Conservation (phyloP, 2,797 vertebrate genomes). For the Denticeps clupeoides region DNA sequence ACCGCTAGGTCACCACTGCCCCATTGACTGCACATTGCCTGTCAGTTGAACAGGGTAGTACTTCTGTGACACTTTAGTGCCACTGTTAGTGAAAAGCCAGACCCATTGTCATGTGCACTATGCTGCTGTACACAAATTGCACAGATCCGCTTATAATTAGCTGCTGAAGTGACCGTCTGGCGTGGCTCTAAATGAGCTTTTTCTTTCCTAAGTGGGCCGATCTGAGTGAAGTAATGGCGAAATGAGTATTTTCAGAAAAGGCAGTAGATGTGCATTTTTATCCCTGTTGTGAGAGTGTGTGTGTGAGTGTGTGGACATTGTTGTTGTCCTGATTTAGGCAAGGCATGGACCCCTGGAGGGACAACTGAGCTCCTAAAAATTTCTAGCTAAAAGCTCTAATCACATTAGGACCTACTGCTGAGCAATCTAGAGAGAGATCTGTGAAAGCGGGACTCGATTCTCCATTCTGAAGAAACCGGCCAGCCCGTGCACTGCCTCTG, state of each 20-base stretch:
- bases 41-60: too few relatives aligned
- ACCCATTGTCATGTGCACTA: slow-evolving; percentile 31
- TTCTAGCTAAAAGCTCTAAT: slow-evolving; percentile 52
- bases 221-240: too few relatives aligned
- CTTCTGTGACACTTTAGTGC: slow-evolving; percentile 42
- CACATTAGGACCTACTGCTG: slow-evolving; percentile 45
- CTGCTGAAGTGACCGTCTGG: slow-evolving; percentile 16
- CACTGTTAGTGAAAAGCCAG: slow-evolving; percentile 37
- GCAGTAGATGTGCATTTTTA: too few relatives aligned
- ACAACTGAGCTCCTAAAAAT: slow-evolving; percentile 42
- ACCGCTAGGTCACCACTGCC: too few relatives aligned
- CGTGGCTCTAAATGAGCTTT: slow-evolving; percentile 32
- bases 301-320: slow-evolving; percentile 11
- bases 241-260: too few relatives aligned
- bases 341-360: too few relatives aligned
- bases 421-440: slow-evolving; percentile 36
- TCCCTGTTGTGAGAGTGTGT: slow-evolving; percentile 9
- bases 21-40: too few relatives aligned
- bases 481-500: neutral
- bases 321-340: too few relatives aligned
- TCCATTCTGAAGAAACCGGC: neutral
- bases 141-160: slow-evolving; percentile 25
- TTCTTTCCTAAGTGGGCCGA: slow-evolving; percentile 16
- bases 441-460: neutral
- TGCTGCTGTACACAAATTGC: slow-evolving; percentile 37